These are phyloP conservation scores for Allophyes oxyacanthae DNA, from an alignment of 2,888 invertebrate genomes.

Conservation along the genomic window DNA sequence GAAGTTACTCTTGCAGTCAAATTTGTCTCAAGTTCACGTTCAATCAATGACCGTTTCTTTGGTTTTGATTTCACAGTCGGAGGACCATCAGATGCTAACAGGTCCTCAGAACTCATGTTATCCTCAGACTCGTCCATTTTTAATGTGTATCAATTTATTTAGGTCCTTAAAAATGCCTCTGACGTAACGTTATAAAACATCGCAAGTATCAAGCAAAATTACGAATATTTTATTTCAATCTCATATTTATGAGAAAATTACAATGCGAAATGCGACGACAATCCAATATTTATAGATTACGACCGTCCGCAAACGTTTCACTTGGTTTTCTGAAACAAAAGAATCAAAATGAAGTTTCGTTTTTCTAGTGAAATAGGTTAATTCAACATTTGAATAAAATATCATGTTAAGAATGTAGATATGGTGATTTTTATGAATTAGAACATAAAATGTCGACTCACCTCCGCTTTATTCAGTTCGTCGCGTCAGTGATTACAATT, in stretches of 20 bases:
- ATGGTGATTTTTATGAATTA: slow-evolving; percentile 68
- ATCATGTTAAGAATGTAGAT: slow-evolving; percentile 44
- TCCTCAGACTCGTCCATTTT: slow-evolving; percentile 83
- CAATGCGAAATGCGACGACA: slow-evolving; percentile 61
- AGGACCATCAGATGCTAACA: slow-evolving; percentile 60
- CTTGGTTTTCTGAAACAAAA: slow-evolving; percentile 81
- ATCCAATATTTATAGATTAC: slow-evolving; percentile 58
- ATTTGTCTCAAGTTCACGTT: slow-evolving; percentile 82
- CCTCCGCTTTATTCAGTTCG: slow-evolving; percentile 59
- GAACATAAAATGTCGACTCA: slow-evolving; percentile 65
- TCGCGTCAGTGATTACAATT: slow-evolving; percentile 67
- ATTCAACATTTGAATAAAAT: slow-evolving; percentile 70
- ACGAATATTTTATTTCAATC: slow-evolving; percentile 53
- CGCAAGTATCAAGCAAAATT: slow-evolving; percentile 57
- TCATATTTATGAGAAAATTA: slow-evolving; percentile 53
- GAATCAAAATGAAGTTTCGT: slow-evolving; percentile 86
- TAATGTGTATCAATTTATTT: slow-evolving; percentile 40
- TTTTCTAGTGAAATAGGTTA: slow-evolving; percentile 78
- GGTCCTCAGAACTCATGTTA: slow-evolving; percentile 73
- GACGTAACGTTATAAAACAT: slow-evolving; percentile 67
- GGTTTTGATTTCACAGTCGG: slow-evolving; percentile 68
- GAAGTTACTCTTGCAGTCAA: slow-evolving; percentile 80
- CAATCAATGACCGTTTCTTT: slow-evolving; percentile 82
- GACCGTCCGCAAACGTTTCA: slow-evolving; percentile 60
- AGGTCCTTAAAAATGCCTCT: slow-evolving; percentile 53